Evolutionary conservation across 2,113 vertebrate genomes (phyloP), one percentile per base, ranked within the genome.

Genomic region (Ophiodon elongatus): DNA sequence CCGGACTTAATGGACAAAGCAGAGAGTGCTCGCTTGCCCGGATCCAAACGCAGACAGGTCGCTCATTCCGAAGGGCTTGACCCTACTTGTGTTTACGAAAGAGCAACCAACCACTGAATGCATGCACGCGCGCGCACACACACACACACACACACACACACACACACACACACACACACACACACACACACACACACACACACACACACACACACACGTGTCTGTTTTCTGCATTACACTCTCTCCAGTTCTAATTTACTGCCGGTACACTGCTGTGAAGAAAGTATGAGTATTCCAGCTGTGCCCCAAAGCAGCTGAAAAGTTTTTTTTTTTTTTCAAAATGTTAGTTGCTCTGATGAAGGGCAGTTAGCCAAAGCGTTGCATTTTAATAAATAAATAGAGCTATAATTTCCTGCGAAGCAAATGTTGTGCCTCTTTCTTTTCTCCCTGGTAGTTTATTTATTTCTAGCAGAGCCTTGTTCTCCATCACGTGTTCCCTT

Each of bases 161-260:
- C 37, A 35, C 3, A 31, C 33, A 67, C 1, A 71, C 43, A 45
- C 43, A 45, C 43, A 23, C 71, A 74, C 31, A 45, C 2, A 31
- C 43, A 73, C 0, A 67, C 35, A 35, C 6, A 6, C 35, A 35
- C 35, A 6, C 35, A 35, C 35, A 35, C 33, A 33, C 33, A 33
- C 33, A 41, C 43, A 45, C 43, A 45, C 43, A 23, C 68, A 75
- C 31, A 47, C 3, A 27, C 43, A 73, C 1, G 68, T 2, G 85
- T 94, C 94, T 95, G 94, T 83, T 95, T 94, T 95, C 66, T 83
- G 45, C 89, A 95, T 95, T 85, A 92, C 72, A n/a, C 54, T 76
- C 63, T 62, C 87, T 79, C 54, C 31, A 25, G 4, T 65, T 54
- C 39, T 90, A 87, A 93, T 94, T 95, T 94, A 95, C 87, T 87